These are phyloP conservation scores for Clarias pachynema DNA, from an alignment of 2,797 vertebrate species.

Conservation along the genomic window DNA sequence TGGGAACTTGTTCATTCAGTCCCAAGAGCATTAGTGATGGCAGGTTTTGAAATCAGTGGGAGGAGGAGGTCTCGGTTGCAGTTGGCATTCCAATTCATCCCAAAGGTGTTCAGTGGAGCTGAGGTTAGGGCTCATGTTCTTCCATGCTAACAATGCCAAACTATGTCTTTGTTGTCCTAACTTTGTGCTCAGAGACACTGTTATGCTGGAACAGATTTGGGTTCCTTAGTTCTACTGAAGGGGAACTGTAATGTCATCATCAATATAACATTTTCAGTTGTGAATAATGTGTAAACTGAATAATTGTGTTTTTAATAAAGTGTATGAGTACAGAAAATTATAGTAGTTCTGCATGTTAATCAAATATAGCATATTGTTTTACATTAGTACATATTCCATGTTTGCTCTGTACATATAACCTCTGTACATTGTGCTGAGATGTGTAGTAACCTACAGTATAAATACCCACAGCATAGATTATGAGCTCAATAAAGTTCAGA, in stretches of 20 bases:
- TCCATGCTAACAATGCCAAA: neutral
- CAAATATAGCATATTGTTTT: neutral
- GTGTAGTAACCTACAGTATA: neutral
- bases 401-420: slow-evolving; percentile 2
- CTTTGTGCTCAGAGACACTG: neutral
- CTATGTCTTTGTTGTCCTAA: neutral
- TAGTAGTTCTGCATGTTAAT: neutral
- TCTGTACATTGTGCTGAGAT: neutral
- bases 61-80: neutral
- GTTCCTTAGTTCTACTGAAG: neutral
- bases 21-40: neutral
- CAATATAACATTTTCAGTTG: neutral
- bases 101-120: neutral
- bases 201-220: neutral
- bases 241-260: neutral
- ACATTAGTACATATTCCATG: neutral
- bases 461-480: neutral
- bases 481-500: slow-evolving; percentile 18
- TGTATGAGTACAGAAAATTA: neutral
- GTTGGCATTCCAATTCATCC: neutral
- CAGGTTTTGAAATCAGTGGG: neutral
- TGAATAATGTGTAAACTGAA: neutral
- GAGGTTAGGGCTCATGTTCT: neutral
- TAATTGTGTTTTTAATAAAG: neutral
- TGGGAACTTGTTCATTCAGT: neutral